phyloP scores from a whole-genome alignment of 2,888 invertebrate genomes.

The Phortica magna region DNA sequence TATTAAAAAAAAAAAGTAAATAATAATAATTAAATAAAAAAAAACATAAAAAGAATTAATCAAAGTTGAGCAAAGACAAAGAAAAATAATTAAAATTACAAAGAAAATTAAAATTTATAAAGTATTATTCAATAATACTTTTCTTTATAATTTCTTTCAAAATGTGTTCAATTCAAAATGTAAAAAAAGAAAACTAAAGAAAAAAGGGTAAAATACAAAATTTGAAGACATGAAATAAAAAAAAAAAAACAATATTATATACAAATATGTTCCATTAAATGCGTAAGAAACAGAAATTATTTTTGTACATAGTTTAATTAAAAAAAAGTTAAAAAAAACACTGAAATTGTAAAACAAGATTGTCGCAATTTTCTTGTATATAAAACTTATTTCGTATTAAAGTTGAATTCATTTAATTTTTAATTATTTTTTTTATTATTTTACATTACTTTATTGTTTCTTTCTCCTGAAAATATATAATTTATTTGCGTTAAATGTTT shows the following conservation, averaged over 20 bases:
- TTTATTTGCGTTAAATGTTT: background rate
- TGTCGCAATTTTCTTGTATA: constrained; percentile 13
- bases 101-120: background rate
- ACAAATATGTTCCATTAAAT: constrained; percentile 29
- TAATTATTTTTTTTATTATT: background rate
- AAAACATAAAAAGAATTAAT: constrained; percentile 14
- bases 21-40: constrained; percentile 35
- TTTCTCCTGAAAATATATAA: background rate
- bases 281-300: constrained; percentile 25
- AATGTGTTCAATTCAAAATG: constrained; percentile 31
- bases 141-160: constrained; percentile 20
- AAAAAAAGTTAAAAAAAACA: background rate
- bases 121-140: background rate
- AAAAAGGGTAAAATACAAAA: background rate
- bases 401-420: background rate
- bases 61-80: background rate
- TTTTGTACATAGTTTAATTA: constrained; percentile 32
- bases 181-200: constrained; percentile 2
- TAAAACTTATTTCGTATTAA: background rate
- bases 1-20: constrained; percentile 36
- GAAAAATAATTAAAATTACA: background rate
- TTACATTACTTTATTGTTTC: background rate
- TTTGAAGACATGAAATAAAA: background rate
- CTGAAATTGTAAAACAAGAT: background rate
- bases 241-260: background rate